Percentiles rank a stretch among this genome's conserved stretches.
Conservation (phyloP, 2,888 invertebrate species). For the Nasonia oneida region DNA sequence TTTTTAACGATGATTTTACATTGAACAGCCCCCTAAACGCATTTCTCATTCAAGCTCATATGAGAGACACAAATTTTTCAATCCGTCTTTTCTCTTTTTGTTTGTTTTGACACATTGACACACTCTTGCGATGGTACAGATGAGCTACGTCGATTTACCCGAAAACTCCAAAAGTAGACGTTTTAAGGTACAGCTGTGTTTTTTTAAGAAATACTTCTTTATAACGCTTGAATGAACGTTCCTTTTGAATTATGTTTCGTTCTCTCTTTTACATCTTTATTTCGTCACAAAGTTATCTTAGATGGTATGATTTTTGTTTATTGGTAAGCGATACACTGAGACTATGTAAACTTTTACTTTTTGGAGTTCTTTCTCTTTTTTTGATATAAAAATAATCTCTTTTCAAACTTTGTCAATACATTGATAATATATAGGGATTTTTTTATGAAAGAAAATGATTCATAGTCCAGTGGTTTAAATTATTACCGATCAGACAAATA, state of each 20-base stretch:
- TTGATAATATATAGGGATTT: neutral
- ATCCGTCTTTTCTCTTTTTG: constrained; percentile 60
- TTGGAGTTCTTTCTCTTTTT: constrained; percentile 52
- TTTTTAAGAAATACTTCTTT: constrained; percentile 55
- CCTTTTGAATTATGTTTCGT: constrained; percentile 47
- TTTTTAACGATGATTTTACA: constrained; percentile 26
- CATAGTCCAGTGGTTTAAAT: constrained; percentile 59
- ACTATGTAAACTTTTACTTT: constrained; percentile 63
- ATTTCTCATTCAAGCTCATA: constrained; percentile 41
- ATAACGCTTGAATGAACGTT: constrained; percentile 56
- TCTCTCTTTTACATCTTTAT: constrained; percentile 35
- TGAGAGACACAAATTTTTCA: constrained; percentile 57
- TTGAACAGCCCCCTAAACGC: constrained; percentile 29
- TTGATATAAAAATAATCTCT: constrained; percentile 4
- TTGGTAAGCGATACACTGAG: constrained; percentile 57
- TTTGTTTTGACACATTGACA: constrained; percentile 58
- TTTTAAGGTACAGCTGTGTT: constrained; percentile 63
- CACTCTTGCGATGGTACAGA: constrained; percentile 61
- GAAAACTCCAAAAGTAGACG: constrained; percentile 64
- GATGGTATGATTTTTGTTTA: constrained; percentile 46
- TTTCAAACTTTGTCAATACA: neutral
- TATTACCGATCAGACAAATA: constrained; percentile 56
- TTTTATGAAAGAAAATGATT: constrained; percentile 15
- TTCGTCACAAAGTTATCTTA: constrained; percentile 27
- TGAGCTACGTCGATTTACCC: constrained; percentile 58